A percentile compares a stretch with the other conserved stretches of the same genome.
These are phyloP conservation scores for Agriotes lineatus DNA, from an alignment of 2,888 invertebrate genomes.

Conservation along the genomic window DNA sequence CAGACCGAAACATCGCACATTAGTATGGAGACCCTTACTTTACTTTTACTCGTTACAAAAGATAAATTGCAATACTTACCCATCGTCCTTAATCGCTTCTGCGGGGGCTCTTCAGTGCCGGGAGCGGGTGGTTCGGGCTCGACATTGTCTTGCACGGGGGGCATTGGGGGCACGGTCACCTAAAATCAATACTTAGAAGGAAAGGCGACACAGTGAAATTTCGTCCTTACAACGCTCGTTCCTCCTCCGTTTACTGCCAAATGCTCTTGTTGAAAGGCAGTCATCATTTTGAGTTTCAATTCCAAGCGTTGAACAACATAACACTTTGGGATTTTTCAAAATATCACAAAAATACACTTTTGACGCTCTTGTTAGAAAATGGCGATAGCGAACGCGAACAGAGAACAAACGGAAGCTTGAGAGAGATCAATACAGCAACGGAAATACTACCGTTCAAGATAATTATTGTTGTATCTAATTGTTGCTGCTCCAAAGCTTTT, in stretches of 20 bases:
- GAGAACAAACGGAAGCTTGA: background rate
- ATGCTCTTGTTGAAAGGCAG: slow-evolving; percentile 61
- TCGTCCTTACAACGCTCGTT: slow-evolving; percentile 36
- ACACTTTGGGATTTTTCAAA: background rate
- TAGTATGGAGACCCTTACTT: slow-evolving; percentile 63
- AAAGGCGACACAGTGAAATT: background rate
- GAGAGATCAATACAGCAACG: background rate
- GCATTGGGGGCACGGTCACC: slow-evolving; percentile 13
- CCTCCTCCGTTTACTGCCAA: slow-evolving; percentile 47
- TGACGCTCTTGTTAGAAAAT: background rate
- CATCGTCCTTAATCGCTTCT: slow-evolving; percentile 55
- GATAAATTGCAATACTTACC: slow-evolving; percentile 59
- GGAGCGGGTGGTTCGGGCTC: slow-evolving; percentile 61
- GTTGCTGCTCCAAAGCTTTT: too few relatives aligned
- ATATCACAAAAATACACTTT: slow-evolving; percentile 8
- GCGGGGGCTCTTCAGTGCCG: slow-evolving; percentile 60
- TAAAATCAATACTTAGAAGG: slow-evolving; percentile 22
- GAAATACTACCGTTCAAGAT: background rate
- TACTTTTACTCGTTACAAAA: slow-evolving; percentile 47
- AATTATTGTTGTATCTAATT: background rate
- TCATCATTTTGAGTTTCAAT: slow-evolving; percentile 58
- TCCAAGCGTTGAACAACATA: background rate
- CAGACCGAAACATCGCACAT: slow-evolving; percentile 67
- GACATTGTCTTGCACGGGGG: slow-evolving; percentile 24
- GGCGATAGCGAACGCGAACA: background rate